Conservation (phyloP, 1,140 invertebrate species). For the Bombus turneri region DNA sequence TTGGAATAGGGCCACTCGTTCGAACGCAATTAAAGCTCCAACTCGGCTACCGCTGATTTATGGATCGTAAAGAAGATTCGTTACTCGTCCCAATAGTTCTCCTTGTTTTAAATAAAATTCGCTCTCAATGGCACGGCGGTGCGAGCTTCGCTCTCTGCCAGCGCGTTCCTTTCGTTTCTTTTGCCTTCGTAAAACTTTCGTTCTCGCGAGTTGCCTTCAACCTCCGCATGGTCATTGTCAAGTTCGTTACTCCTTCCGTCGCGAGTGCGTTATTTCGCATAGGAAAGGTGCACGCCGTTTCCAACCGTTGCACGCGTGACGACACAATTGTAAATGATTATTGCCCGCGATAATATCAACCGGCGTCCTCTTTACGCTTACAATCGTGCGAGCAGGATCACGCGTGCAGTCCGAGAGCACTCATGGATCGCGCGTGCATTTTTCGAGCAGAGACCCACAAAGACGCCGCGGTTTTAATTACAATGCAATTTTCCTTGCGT, state of each 20-base stretch:
- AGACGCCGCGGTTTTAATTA: constrained; percentile 77
- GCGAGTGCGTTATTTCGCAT: not conserved
- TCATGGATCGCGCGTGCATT: constrained; percentile 7
- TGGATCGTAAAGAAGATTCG: constrained; percentile 54
- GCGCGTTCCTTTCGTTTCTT: not conserved
- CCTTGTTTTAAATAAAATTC: constrained; percentile 39
- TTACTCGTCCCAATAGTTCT: constrained; percentile 35
- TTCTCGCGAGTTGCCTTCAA: not conserved
- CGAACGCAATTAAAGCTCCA: constrained; percentile 60
- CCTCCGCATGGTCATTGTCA: too few relatives aligned
- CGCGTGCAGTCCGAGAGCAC: constrained; percentile 9
- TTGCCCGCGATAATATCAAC: constrained; percentile 5
- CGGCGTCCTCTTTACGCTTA: not conserved
- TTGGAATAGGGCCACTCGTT: constrained; percentile 43
- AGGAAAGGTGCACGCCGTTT: not conserved
- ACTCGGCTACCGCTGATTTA: constrained; percentile 53
- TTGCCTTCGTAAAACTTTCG: not conserved
- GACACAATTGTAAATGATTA: constrained; percentile 18
- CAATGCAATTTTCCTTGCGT: constrained; percentile 81
- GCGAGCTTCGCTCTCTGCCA: not conserved
- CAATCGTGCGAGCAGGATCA: not conserved
- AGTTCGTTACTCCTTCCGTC: not conserved
- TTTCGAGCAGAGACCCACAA: constrained; percentile 28
- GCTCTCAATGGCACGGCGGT: not conserved
- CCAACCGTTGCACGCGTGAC: not conserved